Percentiles rank a stretch among this genome's conserved stretches.
Conservation (phyloP, 64 coral and sea anemone genomes). For the Actinia tenebrosa region DNA sequence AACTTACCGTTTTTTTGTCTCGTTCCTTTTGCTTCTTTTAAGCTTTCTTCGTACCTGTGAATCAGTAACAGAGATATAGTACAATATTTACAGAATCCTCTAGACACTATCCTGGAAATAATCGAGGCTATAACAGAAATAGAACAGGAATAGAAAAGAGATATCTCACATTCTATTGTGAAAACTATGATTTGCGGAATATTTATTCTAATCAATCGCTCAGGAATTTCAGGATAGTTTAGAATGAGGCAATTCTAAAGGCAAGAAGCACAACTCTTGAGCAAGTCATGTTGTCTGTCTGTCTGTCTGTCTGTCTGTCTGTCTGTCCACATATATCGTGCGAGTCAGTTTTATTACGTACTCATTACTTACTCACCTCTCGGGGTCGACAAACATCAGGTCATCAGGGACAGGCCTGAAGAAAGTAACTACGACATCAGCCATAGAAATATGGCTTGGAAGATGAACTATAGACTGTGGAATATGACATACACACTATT, state of each 20-base stretch:
- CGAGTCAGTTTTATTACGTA: neutral
- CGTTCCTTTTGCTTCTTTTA: neutral
- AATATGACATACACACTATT: neutral
- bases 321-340: neutral
- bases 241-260: no score
- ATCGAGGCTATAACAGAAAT: neutral
- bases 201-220: no score
- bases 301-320: neutral
- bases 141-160: neutral
- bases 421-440: constrained; percentile 49
- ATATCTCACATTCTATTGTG: neutral
- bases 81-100: no score
- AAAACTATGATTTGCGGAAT: neutral
- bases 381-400: constrained; percentile 8
- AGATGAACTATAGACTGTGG: constrained; percentile 52
- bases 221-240: no score
- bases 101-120: no score
- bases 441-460: constrained; percentile 46
- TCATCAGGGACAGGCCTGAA: constrained; percentile 70
- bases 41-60: neutral
- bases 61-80: no score
- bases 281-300: no score
- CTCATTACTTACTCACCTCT: neutral
- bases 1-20: neutral
- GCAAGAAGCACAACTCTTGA: no score